Evolutionary conservation across 2,888 invertebrate species (phyloP).

Genomic region (Apamea monoglypha): DNA sequence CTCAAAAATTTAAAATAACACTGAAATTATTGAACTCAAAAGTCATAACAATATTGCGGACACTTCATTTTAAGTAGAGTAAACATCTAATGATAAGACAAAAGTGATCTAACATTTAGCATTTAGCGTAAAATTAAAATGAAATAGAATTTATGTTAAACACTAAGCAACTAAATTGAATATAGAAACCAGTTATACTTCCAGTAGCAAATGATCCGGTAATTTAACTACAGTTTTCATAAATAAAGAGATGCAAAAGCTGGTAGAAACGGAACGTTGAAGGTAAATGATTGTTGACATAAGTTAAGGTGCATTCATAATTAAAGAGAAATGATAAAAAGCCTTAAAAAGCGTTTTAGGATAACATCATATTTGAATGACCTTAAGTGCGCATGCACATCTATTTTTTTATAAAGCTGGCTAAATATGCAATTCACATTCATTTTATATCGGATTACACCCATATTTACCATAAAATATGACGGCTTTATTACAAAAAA

Average conservation of each 20-base stretch:
- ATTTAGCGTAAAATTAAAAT: background rate
- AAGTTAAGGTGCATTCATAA: slow-evolving; percentile 48
- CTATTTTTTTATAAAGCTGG: fast-evolving
- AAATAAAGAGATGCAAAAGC: background rate
- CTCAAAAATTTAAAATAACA: slow-evolving; percentile 43
- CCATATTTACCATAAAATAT: background rate
- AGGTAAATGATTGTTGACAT: slow-evolving; percentile 60
- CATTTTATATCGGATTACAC: background rate
- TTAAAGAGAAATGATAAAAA: background rate
- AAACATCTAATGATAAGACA: background rate
- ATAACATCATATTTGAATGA: background rate
- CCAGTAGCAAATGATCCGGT: background rate
- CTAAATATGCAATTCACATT: background rate
- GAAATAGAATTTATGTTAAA: background rate
- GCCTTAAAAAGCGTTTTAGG: background rate
- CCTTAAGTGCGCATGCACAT: background rate
- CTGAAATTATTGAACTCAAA: slow-evolving; percentile 22
- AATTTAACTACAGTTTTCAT: background rate
- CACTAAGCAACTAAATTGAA: fast-evolving
- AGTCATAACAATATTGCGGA: slow-evolving; percentile 54
- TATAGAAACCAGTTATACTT: background rate
- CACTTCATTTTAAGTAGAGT: slow-evolving; percentile 26
- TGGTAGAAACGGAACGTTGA: slow-evolving; percentile 37
- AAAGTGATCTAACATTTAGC: background rate
- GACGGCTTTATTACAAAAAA: slow-evolving; percentile 25